Conservation (phyloP, 2,797 vertebrate genomes). For the Liasis olivaceus region DNA sequence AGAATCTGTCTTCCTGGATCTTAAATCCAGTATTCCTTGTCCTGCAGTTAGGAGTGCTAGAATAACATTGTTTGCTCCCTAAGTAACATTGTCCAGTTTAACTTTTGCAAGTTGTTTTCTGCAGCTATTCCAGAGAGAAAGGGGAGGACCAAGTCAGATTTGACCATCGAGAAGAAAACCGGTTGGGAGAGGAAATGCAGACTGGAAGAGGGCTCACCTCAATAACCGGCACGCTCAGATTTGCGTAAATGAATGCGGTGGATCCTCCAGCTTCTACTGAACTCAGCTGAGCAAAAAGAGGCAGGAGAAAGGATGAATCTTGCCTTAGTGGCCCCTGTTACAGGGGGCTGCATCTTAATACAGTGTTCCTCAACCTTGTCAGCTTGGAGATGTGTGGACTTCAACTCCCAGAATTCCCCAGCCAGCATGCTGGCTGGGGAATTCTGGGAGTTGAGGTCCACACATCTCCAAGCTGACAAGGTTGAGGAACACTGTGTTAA, state of each 20-base stretch:
- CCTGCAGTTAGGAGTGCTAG: neutral
- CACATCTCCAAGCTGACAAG: neutral
- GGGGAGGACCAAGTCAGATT: neutral
- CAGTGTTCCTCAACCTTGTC: too few relatives aligned
- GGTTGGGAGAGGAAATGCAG: neutral
- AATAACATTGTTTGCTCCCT: neutral
- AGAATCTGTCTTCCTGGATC: neutral
- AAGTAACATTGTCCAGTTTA: too few relatives aligned
- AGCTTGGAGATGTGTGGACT: too few relatives aligned
- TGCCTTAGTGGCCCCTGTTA: neutral
- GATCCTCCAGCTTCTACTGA: slow-evolving; percentile 89
- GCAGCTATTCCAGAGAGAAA: neutral
- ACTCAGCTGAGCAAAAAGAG: slow-evolving; percentile 82
- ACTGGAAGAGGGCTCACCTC: slow-evolving; percentile 78
- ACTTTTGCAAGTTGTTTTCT: too few relatives aligned
- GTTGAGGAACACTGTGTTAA: too few relatives aligned
- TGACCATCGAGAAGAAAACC: neutral
- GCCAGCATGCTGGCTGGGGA: too few relatives aligned
- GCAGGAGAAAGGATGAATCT: slow-evolving; percentile 13
- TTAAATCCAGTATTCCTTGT: neutral
- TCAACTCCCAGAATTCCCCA: too few relatives aligned
- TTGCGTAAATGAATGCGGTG: slow-evolving; percentile 91
- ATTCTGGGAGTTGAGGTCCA: too few relatives aligned
- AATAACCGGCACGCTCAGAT: slow-evolving; percentile 89
- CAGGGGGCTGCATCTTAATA: too few relatives aligned